phyloP scores from a whole-genome alignment of 2,797 vertebrate species.

The Platyrinchus mystaceus region DNA sequence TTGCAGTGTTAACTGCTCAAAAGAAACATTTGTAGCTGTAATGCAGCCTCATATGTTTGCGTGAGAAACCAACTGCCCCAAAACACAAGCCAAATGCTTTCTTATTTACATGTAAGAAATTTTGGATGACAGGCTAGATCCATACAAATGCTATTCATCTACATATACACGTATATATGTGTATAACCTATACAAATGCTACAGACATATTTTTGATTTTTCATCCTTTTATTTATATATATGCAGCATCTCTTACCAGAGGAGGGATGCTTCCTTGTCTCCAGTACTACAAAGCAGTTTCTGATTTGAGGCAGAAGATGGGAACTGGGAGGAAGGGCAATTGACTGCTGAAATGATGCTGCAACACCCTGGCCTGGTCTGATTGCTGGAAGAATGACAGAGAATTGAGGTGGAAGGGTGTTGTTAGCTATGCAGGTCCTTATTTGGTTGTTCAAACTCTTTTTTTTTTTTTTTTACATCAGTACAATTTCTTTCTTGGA shows the following conservation, averaged over 20 bases:
- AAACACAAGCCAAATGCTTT: background rate
- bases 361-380: background rate
- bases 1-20: background rate
- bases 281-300: background rate
- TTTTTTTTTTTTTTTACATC: background rate
- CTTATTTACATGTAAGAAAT: background rate
- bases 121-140: background rate
- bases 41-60: background rate
- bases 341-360: background rate
- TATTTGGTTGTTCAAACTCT: background rate
- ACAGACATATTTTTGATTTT: background rate
- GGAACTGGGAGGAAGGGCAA: background rate
- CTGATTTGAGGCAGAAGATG: background rate
- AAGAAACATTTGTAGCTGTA: background rate
- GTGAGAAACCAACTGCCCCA: background rate
- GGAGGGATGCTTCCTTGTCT: background rate
- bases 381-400: background rate
- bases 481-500: background rate
- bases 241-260: background rate
- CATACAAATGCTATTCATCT: background rate
- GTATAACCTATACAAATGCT: background rate
- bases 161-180: accelerated
- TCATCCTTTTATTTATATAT: background rate
- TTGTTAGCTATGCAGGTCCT: background rate
- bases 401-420: background rate